Base-by-base conservation (phyloP, 2,113 vertebrate species). In the Gymnobelideus leadbeateri region DNA sequence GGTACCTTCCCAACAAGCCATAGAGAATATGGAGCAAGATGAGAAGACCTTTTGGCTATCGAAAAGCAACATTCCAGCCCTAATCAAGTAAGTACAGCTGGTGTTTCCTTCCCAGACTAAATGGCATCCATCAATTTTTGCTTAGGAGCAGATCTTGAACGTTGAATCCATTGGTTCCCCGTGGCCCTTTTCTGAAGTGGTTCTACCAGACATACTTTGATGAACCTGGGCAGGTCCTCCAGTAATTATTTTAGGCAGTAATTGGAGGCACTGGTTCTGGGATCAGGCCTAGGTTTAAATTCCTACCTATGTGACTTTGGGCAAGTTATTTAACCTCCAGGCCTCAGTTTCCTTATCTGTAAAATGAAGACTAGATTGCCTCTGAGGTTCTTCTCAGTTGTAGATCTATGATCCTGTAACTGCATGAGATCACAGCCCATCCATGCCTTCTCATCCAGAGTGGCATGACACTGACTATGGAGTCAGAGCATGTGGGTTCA, bases 41-140 rank as follows among this genome's bases (percentile, higher is more conserved):
- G 99, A 99, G 68, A 99, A 97, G 97, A 95, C 8, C 77, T 99
- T 99, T 95, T 99, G 99, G 99, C 98, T 98, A 90, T 93, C 95
- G 49, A 98, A 96, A 95, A 98, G 96, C 91, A 99, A 99, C 95
- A 98, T 99, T 50, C 98, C 98, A 37, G 98, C 98, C 95, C 98
- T 99, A 31, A 96, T 99, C 96, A 99, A 99, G 99, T 99, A 96
- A 0, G 97, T 97, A n/a, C 51, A 90, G 19, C 1, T 0, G 49
- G 92, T 91, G 68, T 92, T 90, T 50, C 84, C 6, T 93, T 94
- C 54, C 57, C 89, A 19, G 3, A 0, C 2, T 9, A 51, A 23
- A 2, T 8, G 94, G 21, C 47, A 94, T 93, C 24, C 3, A 77
- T 43, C 1, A 6, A 43, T 43, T 77, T 16, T 77, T 43, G 16